Evolutionary conservation across 2,888 invertebrate species (phyloP), one percentile per base, ranked within the genome.

Genomic region (Melinaea marsaeus): DNA sequence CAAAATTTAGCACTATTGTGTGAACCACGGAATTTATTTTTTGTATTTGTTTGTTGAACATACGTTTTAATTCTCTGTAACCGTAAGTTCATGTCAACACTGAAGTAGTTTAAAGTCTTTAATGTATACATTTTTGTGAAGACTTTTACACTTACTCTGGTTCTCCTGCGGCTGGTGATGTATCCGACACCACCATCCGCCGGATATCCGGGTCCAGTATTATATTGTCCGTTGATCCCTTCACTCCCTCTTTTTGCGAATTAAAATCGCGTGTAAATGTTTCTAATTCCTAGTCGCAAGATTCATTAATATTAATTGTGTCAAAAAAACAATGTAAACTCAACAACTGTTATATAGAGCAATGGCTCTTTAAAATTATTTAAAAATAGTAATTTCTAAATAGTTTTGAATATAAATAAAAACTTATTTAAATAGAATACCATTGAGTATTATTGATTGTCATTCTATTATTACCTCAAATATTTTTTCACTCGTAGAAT

Each of bases 11-110:
- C 57, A 75, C 22, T 47, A 83, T 60, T 0, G 74, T 75, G 35
- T 76, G 72, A 2, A 76, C 69, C 69, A 78, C 71, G 2, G 79
- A 75, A 58, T 73, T 75, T 66, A 88, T 70, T 72, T 84, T 81
- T 0, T 77, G 71, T 1, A 79, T 72, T 5, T 79, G 68, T 63
- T 80, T 76, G 1, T 77, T 72, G 13, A 88, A 72, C 62, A 79
- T 81, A 11, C 74, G 75, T 32, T 78, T 75, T 4, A 84, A 64
- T 63, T 83, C 76, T 33, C 87, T 85, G 71, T 0, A 59, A 63
- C 13, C n/a, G 34, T 37, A 13, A 45, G 7, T 42, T 42, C 2
- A 42, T 42, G 42, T 42, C 3, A 42, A 42, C 11, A 42, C 42
- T 42, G 42, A 42, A 9, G 9, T 6, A 3, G 9, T 42, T 22